Percentiles rank a stretch among this genome's conserved stretches.
These are phyloP conservation scores for Tachina lurida DNA, from an alignment of 2,888 invertebrate species.

Conservation along the genomic window DNA sequence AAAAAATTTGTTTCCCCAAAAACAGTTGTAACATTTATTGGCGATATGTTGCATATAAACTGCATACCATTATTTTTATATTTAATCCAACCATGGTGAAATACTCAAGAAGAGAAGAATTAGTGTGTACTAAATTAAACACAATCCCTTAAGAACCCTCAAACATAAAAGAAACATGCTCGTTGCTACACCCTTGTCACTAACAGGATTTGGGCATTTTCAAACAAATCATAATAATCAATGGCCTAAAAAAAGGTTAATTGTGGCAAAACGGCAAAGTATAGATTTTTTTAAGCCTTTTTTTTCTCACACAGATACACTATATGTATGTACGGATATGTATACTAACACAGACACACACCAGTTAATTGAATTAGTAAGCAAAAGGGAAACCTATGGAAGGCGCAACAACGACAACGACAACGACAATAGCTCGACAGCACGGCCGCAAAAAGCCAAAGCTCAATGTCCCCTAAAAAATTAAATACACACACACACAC, in stretches of 20 bases:
- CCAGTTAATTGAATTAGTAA: conserved; percentile 69
- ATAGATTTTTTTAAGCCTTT: conserved; percentile 67
- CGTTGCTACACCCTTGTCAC: conserved; percentile 52
- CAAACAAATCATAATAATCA: conserved; percentile 42
- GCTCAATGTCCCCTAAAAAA: conserved; percentile 76
- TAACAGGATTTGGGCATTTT: conserved; percentile 67
- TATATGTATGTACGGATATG: neutral
- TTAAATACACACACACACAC: conserved; percentile 36
- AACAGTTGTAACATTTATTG: too few species aligned
- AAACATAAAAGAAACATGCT: neutral
- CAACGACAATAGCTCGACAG: conserved; percentile 35
- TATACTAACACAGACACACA: neutral
- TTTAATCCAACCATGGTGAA: neutral
- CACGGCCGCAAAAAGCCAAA: conserved; percentile 65
- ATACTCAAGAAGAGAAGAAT: neutral
- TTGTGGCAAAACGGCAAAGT: conserved; percentile 43
- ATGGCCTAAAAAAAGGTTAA: conserved; percentile 48
- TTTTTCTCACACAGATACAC: neutral
- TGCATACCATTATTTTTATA: neutral
- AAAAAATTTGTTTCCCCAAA: too few species aligned
- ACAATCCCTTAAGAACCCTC: neutral
- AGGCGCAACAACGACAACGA: conserved; percentile 37
- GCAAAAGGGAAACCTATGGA: conserved; percentile 66
- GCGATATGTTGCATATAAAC: too few species aligned
- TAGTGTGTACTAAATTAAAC: conserved; percentile 5